Percentiles rank a stretch among this genome's conserved stretches.
phyloP scores from a whole-genome alignment of 2,888 invertebrate genomes.

The Dichetophora obliterata region DNA sequence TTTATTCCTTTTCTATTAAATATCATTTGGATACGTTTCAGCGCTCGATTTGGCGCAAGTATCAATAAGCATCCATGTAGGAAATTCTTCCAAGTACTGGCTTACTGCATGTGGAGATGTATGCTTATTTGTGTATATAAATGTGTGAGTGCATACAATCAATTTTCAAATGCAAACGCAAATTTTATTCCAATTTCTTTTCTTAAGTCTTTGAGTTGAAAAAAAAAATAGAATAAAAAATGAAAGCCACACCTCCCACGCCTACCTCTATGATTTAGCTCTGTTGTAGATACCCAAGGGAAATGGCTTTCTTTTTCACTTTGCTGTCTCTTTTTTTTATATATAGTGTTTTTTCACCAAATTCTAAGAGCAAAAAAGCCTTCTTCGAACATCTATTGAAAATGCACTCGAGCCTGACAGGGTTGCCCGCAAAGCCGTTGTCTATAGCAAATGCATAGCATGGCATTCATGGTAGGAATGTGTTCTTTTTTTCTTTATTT shows the following conservation, averaged over 20 bases:
- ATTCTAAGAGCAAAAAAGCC: not conserved
- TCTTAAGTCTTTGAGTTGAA: not conserved
- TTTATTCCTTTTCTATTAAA: not conserved
- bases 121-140: slow-evolving; percentile 18
- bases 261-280: not conserved
- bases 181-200: slow-evolving; percentile 33
- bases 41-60: not conserved
- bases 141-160: slow-evolving; percentile 32
- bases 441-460: slow-evolving; percentile 7
- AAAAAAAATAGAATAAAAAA: not conserved
- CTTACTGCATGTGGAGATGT: slow-evolving; percentile 2
- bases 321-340: not conserved
- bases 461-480: slow-evolving; percentile 13
- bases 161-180: slow-evolving; percentile 37
- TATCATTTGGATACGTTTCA: not conserved
- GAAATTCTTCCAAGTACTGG: not conserved
- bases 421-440: not conserved
- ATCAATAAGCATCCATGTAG: slow-evolving; percentile 32
- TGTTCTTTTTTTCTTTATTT: not conserved
- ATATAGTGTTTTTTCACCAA: not conserved
- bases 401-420: slow-evolving; percentile 27
- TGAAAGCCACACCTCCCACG: not conserved
- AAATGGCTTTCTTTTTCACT: not conserved
- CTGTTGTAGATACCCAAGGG: too few species aligned
- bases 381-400: slow-evolving; percentile 28